phyloP scores from a whole-genome alignment of 2,888 invertebrate species.

The Drosophila helvetica region DNA sequence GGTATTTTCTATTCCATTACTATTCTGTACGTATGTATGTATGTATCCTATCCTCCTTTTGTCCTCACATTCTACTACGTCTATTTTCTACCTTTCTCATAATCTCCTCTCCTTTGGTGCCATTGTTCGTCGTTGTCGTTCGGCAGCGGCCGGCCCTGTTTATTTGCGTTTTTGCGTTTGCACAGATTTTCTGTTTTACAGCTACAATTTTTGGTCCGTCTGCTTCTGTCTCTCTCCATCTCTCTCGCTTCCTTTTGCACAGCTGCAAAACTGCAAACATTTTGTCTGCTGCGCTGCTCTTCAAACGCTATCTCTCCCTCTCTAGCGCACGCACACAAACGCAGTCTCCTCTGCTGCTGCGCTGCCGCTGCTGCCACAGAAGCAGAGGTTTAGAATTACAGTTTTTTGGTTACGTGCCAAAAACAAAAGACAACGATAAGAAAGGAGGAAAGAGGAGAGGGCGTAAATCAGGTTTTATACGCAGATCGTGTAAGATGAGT shows the following conservation, averaged over 20 bases:
- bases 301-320: constrained; percentile 4
- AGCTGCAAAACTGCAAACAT: constrained; percentile 18
- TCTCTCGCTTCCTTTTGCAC: constrained; percentile 14
- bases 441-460: background rate
- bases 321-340: constrained; percentile 15
- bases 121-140: background rate
- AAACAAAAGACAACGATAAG: constrained; percentile 54
- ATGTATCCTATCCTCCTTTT: constrained; percentile 10
- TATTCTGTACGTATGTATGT: constrained; percentile 12
- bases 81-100: constrained; percentile 11
- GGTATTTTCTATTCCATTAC: constrained; percentile 28
- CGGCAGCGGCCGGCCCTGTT: constrained; percentile 15
- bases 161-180: constrained; percentile 41
- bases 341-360: constrained; percentile 19
- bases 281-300: constrained; percentile 4
- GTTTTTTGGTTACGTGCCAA: constrained; percentile 64
- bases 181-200: constrained; percentile 52
- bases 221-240: constrained; percentile 20
- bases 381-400: constrained; percentile 73
- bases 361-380: constrained; percentile 3
- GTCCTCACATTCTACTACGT: background rate
- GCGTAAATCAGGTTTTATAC: constrained; percentile 1
- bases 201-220: constrained; percentile 43
- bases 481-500: background rate
- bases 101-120: constrained; percentile 20